Evolutionary conservation across 2,113 vertebrate genomes (phyloP), one percentile per base, ranked within the genome.

Genomic region (Tragelaphus imberbis): DNA sequence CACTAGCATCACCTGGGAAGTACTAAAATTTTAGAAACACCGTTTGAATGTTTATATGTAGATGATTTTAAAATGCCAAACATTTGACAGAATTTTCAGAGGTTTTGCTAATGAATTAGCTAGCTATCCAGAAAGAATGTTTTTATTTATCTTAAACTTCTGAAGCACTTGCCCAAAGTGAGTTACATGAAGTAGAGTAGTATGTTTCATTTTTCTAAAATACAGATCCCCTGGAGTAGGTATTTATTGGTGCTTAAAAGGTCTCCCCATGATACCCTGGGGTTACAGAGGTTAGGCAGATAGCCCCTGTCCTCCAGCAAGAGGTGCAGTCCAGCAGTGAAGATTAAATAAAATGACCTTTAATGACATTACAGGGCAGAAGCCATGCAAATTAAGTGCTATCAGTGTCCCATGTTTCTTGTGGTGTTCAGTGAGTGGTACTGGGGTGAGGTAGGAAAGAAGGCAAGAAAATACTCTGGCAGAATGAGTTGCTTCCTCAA

Each of bases 151-250:
- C 79, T 59, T 65, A 88, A 61, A 68, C 51, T 85, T 93, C 49
- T 59, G 4, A 94, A 94, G 63, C 47, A 77, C 25, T n/a, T 86
- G 27, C 17, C 63, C 19, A 49, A 71, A 94, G 84, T 88, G 61
- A 81, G 53, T 94, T 77, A n/a, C 30, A 23, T 28, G 30, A 87
- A 79, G 51, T 63, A 53, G 27, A 86, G 25, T 77, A 28, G 91
- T 59, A 51, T 65, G 61, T 71, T 93, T 93, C 88, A 16, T 93
- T 97, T 97, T 97, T 84, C 90, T 82, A 56, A 51, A 68, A 7
- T 55, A 40, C 55, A 94, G 9, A 61, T 40, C 51, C 28, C 53
- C 59, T 33, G 17, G 21, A 90, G 11, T 44, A 90, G 17, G 16
- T 49, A 0, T 7, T 90, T 71, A 25, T 7, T 36, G 36, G 28